Evolutionary conservation across 1,140 invertebrate genomes (phyloP).

Genomic region (Orchestia grillus): DNA sequence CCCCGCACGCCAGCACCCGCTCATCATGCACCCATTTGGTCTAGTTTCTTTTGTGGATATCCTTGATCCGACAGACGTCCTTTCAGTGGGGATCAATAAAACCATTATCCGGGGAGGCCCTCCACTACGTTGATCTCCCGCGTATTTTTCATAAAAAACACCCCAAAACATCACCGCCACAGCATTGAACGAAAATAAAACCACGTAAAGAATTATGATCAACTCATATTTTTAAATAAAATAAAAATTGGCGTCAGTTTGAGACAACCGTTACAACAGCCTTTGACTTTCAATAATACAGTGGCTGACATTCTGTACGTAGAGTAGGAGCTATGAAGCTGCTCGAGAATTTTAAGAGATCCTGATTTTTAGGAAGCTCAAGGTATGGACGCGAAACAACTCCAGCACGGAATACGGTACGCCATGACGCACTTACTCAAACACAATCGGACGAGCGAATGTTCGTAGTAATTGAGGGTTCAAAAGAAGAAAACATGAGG

Average conservation of each 20-base stretch:
- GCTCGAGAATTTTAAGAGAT: background rate
- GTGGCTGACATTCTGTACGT: background rate
- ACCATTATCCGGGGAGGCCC: constrained; percentile 11
- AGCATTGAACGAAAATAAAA: background rate
- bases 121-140: background rate
- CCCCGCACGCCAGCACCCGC: background rate
- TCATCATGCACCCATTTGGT: constrained; percentile 8
- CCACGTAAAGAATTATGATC: background rate
- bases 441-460: background rate
- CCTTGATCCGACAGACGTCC: background rate
- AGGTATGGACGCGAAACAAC: background rate
- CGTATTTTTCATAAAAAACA: background rate
- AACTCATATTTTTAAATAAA: background rate
- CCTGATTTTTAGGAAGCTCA: background rate
- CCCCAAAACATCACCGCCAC: background rate
- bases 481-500: too few relatives aligned
- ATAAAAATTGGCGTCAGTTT: background rate
- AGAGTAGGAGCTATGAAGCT: background rate
- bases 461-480: too few relatives aligned
- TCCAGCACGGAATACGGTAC: too few relatives aligned
- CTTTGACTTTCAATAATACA: background rate
- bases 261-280: background rate
- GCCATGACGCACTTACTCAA: background rate
- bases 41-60: constrained; percentile 36
- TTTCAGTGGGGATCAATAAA: background rate